These are phyloP conservation scores for Microplitis manilae DNA, from an alignment of 2,888 invertebrate species.

Conservation along the genomic window DNA sequence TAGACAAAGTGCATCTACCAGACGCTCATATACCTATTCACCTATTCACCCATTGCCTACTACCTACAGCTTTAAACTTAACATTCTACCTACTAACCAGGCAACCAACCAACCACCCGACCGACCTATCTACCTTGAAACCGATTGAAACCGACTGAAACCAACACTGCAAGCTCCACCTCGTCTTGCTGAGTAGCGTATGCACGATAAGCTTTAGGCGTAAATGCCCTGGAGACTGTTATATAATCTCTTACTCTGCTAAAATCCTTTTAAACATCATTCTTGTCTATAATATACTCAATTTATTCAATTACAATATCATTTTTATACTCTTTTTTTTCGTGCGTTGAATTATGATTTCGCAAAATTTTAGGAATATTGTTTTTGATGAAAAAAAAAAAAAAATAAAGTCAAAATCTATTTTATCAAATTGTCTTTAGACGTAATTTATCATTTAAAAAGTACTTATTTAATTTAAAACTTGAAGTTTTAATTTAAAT, in stretches of 20 bases:
- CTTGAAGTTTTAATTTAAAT: background rate
- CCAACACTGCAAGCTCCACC: background rate
- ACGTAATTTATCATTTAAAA: background rate
- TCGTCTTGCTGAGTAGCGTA: conserved; percentile 2
- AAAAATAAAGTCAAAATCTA: background rate
- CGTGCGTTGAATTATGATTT: too few species aligned
- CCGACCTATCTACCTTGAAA: background rate
- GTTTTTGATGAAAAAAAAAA: background rate
- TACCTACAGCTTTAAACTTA: background rate
- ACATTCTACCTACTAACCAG: background rate
- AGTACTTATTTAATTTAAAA: conserved; percentile 5
- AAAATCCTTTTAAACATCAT: conserved; percentile 59
- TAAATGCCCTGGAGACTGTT: conserved; percentile 59
- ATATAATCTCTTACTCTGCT: conserved; percentile 47
- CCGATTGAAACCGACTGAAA: background rate
- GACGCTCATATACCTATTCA: background rate
- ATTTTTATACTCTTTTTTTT: too few species aligned
- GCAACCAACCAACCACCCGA: background rate
- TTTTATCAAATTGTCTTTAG: background rate
- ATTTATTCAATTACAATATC: background rate
- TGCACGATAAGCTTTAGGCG: conserved; percentile 61
- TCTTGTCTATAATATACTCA: background rate
- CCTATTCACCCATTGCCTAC: background rate
- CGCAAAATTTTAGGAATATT: background rate
- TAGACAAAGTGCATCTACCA: background rate